A percentile compares a stretch with the other conserved stretches of the same genome.
These are phyloP conservation scores for Trichopria drosophilae DNA, from an alignment of 2,888 invertebrate species.

Conservation along the genomic window DNA sequence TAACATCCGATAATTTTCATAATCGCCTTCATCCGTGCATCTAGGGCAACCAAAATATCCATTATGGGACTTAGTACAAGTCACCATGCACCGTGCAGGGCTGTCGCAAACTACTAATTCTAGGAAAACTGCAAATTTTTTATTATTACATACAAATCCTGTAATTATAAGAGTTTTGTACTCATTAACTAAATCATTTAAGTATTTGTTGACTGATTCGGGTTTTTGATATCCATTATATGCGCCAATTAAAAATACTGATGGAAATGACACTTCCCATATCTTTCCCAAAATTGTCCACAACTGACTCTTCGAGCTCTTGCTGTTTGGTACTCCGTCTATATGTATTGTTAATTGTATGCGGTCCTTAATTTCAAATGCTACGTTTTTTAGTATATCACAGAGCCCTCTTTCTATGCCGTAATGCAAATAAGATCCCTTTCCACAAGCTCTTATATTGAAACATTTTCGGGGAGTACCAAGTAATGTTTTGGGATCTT, in stretches of 20 bases:
- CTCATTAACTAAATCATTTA: slow-evolving; percentile 27
- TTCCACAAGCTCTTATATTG: slow-evolving; percentile 1
- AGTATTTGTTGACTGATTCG: slow-evolving; percentile 17
- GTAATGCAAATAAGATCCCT: neutral
- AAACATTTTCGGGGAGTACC: neutral
- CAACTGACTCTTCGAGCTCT: slow-evolving; percentile 2
- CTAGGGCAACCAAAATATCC: neutral
- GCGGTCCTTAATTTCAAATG: neutral
- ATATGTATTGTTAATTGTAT: neutral
- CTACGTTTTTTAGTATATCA: neutral
- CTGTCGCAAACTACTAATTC: neutral
- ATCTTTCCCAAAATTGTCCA: slow-evolving; percentile 4
- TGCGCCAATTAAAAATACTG: slow-evolving; percentile 22
- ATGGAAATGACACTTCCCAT: neutral
- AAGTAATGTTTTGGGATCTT: neutral
- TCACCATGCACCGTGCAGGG: neutral
- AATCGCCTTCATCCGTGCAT: neutral
- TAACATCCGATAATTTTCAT: neutral
- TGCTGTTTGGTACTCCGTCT: neutral
- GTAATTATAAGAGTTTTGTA: slow-evolving; percentile 6
- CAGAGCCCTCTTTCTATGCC: neutral
- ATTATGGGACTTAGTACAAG: neutral
- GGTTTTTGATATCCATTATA: slow-evolving; percentile 28
- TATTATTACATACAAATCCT: slow-evolving; percentile 14
- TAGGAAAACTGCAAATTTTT: slow-evolving; percentile 6